Evolutionary conservation across 2,113 vertebrate genomes (phyloP).

Genomic region (Pygathrix nemaeus): DNA sequence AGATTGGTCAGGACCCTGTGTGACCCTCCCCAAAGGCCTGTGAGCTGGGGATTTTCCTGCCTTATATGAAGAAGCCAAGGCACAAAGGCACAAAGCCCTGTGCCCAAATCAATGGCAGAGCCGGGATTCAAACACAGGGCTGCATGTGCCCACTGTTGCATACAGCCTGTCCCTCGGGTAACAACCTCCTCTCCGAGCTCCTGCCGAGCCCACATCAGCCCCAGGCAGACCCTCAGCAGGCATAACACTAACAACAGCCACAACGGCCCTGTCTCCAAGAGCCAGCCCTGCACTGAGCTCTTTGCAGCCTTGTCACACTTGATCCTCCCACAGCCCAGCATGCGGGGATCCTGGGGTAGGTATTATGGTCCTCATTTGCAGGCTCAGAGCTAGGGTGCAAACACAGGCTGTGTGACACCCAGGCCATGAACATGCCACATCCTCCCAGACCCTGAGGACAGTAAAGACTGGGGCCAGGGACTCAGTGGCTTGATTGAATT

Average conservation of each 20-base stretch:
- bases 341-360: too few relatives aligned
- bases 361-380: not conserved
- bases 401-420: not conserved
- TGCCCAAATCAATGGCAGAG: not conserved
- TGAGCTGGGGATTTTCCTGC: not conserved
- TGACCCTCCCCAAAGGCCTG: not conserved
- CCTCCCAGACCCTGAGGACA: not conserved
- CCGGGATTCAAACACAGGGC: not conserved
- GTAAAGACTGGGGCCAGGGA: not conserved
- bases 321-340: not conserved
- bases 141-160: accelerated
- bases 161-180: accelerated
- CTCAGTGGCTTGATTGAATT: not conserved
- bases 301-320: accelerated
- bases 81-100: not conserved
- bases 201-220: accelerated
- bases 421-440: not conserved
- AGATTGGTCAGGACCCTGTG: not conserved
- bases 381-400: not conserved
- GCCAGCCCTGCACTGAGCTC: not conserved
- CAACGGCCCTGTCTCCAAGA: accelerated
- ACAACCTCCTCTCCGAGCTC: not conserved
- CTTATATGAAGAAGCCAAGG: not conserved
- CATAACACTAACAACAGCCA: not conserved
- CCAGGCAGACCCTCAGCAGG: not conserved